These are phyloP conservation scores for Glaucidium brasilianum DNA, from an alignment of 2,113 vertebrate genomes.

Conservation along the genomic window DNA sequence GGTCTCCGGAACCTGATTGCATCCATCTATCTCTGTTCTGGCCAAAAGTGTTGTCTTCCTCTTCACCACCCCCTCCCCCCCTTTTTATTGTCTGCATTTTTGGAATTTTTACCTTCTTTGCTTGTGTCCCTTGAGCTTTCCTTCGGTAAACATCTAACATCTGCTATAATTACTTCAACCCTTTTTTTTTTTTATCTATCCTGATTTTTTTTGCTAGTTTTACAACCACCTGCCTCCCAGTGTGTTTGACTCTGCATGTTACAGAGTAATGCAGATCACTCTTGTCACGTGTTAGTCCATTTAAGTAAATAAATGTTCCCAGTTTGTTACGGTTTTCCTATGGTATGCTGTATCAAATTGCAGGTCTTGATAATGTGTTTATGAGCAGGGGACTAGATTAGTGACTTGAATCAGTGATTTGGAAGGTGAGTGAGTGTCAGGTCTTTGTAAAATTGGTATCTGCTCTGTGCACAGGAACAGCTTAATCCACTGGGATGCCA, in stretches of 20 bases:
- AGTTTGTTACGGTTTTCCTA: background rate
- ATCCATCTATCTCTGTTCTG: background rate
- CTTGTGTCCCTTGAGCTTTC: background rate
- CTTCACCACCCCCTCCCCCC: too few relatives aligned
- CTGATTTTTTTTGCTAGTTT: background rate
- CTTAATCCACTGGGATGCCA: background rate
- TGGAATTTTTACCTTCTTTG: background rate
- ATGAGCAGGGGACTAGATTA: background rate
- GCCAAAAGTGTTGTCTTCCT: background rate
- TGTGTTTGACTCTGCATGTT: background rate
- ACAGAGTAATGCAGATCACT: background rate
- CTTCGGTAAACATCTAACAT: background rate
- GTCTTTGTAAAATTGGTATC: background rate
- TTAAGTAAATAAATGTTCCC: background rate
- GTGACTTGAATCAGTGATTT: background rate
- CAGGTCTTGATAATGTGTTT: fast-evolving
- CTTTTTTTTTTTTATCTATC: background rate
- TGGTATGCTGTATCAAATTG: background rate
- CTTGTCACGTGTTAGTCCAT: background rate
- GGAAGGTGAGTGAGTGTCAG: background rate
- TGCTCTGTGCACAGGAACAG: background rate
- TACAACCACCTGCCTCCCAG: fast-evolving
- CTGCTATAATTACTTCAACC: background rate
- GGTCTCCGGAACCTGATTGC: background rate
- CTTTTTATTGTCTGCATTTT: background rate